Evolutionary conservation across 2,113 vertebrate species (phyloP).

Genomic region (Plectropomus leopardus): DNA sequence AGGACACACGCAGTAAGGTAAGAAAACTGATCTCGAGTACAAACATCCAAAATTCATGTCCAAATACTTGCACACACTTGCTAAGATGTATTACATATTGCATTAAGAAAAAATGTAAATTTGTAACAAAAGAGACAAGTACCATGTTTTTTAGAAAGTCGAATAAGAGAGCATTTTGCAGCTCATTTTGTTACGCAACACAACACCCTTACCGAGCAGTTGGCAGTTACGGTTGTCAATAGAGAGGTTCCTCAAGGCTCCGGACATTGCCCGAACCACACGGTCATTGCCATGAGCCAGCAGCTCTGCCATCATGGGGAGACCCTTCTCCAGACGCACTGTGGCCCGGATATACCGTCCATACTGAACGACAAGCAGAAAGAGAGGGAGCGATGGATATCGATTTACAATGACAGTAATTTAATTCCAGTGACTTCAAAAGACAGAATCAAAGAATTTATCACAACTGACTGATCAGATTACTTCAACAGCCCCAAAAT

Average conservation of each 20-base stretch:
- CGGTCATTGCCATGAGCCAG: slow-evolving; percentile 91
- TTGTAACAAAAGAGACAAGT: background rate
- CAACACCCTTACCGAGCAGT: slow-evolving; percentile 88
- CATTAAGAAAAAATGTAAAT: background rate
- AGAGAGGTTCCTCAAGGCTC: slow-evolving; percentile 94
- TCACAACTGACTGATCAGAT: background rate
- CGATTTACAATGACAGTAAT: background rate
- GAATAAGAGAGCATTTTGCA: background rate
- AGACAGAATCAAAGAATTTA: background rate
- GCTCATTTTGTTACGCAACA: background rate
- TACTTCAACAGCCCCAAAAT: background rate
- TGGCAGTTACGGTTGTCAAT: slow-evolving; percentile 94
- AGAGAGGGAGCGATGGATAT: background rate
- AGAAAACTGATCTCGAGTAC: background rate
- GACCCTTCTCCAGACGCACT: slow-evolving; percentile 94
- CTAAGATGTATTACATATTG: background rate
- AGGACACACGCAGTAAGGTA: background rate
- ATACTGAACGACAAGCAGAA: slow-evolving; percentile 81
- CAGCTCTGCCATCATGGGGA: slow-evolving; percentile 94
- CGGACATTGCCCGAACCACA: slow-evolving; percentile 94
- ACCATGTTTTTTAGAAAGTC: background rate
- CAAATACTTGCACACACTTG: background rate
- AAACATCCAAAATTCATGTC: background rate
- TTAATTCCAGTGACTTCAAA: background rate
- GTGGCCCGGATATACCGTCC: slow-evolving; percentile 92